Evolutionary conservation across 1,140 invertebrate genomes (phyloP).

Genomic region (Carposina sasakii): DNA sequence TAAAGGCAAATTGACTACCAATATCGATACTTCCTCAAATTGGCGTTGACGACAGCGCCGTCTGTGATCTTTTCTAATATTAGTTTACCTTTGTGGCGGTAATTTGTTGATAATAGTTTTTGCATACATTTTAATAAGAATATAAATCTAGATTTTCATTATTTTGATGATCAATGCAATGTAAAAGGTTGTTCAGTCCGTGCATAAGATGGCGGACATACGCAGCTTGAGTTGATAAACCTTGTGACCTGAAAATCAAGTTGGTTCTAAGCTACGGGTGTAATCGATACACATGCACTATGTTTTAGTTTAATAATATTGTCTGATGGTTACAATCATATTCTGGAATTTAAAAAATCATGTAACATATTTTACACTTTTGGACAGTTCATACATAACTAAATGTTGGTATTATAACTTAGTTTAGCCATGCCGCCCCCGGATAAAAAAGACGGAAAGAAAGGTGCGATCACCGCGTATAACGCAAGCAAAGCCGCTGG

Average conservation of each 20-base stretch:
- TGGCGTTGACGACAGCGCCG: constrained; percentile 49
- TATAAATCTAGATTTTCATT: constrained; percentile 1
- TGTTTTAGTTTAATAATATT: too few relatives aligned
- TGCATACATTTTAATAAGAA: constrained; percentile 15
- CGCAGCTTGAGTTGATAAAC: too few relatives aligned
- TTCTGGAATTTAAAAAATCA: too few relatives aligned
- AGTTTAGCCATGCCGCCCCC: constrained; percentile 33
- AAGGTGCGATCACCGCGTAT: constrained; percentile 32
- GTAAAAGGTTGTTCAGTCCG: neutral
- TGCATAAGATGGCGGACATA: constrained; percentile 27
- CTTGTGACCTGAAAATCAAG: too few relatives aligned
- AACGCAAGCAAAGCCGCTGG: constrained; percentile 22
- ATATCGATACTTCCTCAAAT: neutral
- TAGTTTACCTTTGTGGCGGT: constrained; percentile 43
- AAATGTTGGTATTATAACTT: too few relatives aligned
- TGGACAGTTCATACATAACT: too few relatives aligned
- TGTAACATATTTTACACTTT: too few relatives aligned
- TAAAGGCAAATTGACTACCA: too few relatives aligned
- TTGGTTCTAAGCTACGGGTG: too few relatives aligned
- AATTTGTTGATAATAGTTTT: constrained; percentile 36
- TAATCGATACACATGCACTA: too few relatives aligned
- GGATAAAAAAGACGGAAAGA: constrained; percentile 30
- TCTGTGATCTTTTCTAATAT: constrained; percentile 44
- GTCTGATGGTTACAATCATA: too few relatives aligned
- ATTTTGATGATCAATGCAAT: too few relatives aligned